Evolutionary conservation across 2,113 vertebrate genomes (phyloP), one percentile per base, ranked within the genome.

Genomic region (Chaetura pelagica): DNA sequence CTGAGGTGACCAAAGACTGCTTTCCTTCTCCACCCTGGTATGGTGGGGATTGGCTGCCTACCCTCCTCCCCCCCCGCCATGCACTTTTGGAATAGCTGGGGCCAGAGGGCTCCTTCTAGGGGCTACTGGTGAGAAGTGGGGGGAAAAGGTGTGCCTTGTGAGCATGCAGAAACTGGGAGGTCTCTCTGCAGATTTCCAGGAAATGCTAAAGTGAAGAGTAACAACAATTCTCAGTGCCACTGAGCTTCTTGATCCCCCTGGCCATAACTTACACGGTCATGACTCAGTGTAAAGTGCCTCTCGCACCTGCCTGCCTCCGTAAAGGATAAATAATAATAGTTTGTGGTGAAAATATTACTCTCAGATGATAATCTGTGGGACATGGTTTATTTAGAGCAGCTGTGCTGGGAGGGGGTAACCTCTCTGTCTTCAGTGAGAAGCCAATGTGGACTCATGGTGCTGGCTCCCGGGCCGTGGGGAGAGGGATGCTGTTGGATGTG

Each of bases 291-390:
- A 17, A 80, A 93, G 71, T 42, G 72, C 82, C 76, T 89, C 68
- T 61, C 16, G 73, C 81, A 87, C 90, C 94, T 94, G 69, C 76
- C 51, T 85, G 76, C 79, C 91, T 84, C 67, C n/a, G 7, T 73
- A 90, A 77, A 46, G 35, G 93, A 66, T 91, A 94, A 95, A 93
- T 93, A 96, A 82, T 66, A 87, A 90, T 91, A 81, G 76, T 57
- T 92, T 95, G 95, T 29, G 87, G 84, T 94, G 85, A 94, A 90
- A 93, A 79, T 76, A 96, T 29, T 88, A 38, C 75, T 83, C 85
- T 95, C 84, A 67, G 82, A 79, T 61, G 69, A 82, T 57, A 90
- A 95, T 94, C 89, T 84, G 78, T 18, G 52, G 92, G 89, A 34
- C 59, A 38, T 67, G 48, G 89, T 90, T 96, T 94, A 88, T 78